A percentile compares a stretch with the other conserved stretches of the same genome.
Evolutionary conservation across 2,113 vertebrate genomes (phyloP).

Genomic region (Notiomystis cincta): DNA sequence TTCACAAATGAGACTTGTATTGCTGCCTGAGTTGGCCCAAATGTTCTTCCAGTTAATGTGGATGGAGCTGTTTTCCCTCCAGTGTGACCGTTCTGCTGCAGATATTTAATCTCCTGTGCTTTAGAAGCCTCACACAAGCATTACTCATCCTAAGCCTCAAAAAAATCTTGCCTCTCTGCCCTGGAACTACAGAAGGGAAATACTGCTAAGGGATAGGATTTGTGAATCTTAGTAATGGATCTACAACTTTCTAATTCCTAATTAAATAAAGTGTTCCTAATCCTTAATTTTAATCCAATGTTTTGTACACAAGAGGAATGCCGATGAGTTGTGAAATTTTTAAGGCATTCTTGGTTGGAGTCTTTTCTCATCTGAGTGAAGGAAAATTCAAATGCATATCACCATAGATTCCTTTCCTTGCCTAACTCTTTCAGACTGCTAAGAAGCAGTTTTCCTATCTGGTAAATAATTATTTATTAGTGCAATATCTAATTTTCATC

Average conservation of each 20-base stretch:
- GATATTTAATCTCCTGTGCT: neutral
- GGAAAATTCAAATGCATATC: neutral
- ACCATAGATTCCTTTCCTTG: neutral
- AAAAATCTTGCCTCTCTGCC: neutral
- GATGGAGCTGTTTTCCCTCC: neutral
- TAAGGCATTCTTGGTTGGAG: neutral
- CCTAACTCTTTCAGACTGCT: neutral
- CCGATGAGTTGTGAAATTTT: neutral
- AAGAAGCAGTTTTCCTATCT: neutral
- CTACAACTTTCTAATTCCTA: neutral
- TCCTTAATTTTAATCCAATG: neutral
- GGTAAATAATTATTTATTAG: neutral
- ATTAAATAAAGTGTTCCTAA: neutral
- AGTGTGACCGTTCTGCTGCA: neutral
- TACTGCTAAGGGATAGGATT: neutral
- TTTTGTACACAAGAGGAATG: neutral
- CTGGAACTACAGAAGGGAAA: neutral
- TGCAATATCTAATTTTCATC: neutral
- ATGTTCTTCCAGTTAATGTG: neutral
- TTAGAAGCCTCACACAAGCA: neutral
- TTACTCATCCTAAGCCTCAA: neutral
- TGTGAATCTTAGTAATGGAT: neutral
- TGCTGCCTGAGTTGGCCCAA: rapidly evolving
- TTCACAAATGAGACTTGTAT: neutral
- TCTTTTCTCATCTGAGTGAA: neutral